Percentiles rank a stretch among this genome's conserved stretches.
Conservation (phyloP, 2,113 vertebrate species). For the Lophius piscatorius region DNA sequence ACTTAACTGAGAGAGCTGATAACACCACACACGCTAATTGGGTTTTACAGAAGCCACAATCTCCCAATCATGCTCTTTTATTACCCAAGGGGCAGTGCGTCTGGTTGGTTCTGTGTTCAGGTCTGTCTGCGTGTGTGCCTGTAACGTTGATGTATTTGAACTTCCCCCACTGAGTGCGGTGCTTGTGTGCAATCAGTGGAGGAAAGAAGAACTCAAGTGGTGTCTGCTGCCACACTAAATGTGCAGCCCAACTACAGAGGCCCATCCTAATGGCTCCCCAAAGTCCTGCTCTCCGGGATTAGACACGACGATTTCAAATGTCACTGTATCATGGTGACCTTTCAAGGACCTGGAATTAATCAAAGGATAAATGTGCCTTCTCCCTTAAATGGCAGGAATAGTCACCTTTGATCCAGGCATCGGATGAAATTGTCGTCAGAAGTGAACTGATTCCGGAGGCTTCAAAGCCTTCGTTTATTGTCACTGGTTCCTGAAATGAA, state of each 20-base stretch:
- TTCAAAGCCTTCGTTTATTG: background rate
- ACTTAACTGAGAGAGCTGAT: constrained; percentile 59
- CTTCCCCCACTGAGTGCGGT: constrained; percentile 32
- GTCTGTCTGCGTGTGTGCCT: constrained; percentile 15
- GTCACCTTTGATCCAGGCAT: constrained; percentile 55
- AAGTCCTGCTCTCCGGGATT: constrained; percentile 41
- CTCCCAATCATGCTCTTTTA: constrained; percentile 67
- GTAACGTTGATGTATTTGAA: constrained; percentile 38
- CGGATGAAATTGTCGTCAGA: constrained; percentile 32
- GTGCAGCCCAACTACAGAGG: constrained; percentile 20
- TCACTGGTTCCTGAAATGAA: no score
- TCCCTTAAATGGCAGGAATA: constrained; percentile 62
- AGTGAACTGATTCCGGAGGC: constrained; percentile 7
- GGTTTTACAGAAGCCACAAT: constrained; percentile 74
- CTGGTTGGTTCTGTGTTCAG: constrained; percentile 60
- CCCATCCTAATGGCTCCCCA: constrained; percentile 50
- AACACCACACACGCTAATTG: constrained; percentile 75
- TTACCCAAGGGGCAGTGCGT: constrained; percentile 72
- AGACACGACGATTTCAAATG: constrained; percentile 71
- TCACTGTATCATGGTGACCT: constrained; percentile 70
- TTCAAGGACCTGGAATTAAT: constrained; percentile 74
- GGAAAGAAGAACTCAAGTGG: constrained; percentile 39
- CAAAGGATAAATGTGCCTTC: constrained; percentile 47
- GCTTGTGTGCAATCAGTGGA: constrained; percentile 29
- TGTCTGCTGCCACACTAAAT: constrained; percentile 24